Evolutionary conservation across 2,113 vertebrate species (phyloP), one percentile per base, ranked within the genome.

Genomic region (Danionella cerebrum): DNA sequence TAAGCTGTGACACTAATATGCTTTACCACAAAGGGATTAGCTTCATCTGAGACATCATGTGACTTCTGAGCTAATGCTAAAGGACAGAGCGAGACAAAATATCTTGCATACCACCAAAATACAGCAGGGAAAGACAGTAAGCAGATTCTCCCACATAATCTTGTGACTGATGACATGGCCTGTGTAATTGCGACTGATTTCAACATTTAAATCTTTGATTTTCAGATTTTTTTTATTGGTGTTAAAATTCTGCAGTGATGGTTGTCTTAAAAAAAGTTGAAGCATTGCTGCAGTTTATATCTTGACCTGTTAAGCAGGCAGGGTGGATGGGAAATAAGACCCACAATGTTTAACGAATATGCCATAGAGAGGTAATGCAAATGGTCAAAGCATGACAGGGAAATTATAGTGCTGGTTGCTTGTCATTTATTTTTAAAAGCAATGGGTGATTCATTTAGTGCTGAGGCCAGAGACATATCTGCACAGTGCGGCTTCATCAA

Each of bases 401-500:
- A 60, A 33, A 58, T 54, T 21, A 33, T 6, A 55, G 31, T 69
- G 65, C 75, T 27, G 45, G 19, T 19, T 44, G 16, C 31, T 51
- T 41, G 21, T 74, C 69, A 71, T 82, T 74, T 78, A 75, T 77
- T 79, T 73, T 65, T 11, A 74, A 74, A 65, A 59, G 68, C 48
- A 42, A 39, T 50, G 67, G 47, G 1, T 3, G 27, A 53, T 19
- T 19, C 14, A 10, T 25, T 31, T 74, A 73, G 79, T 80, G 73
- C 27, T 13, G 6, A 70, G 19, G 71, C 67, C 76, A 66, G 47
- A 62, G 69, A 78, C 70, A 71, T 55, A 82, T 83, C 76, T 83
- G 78, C 80, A 82, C 79, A 80, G 73, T 75, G 78, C 72, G 77
- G 75, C 76, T 78, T 80, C 76, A 82, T 86, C 79, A 86, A 79